Evolutionary conservation across 2,797 vertebrate genomes (phyloP).

Genomic region (Acestrorhynchus altus): DNA sequence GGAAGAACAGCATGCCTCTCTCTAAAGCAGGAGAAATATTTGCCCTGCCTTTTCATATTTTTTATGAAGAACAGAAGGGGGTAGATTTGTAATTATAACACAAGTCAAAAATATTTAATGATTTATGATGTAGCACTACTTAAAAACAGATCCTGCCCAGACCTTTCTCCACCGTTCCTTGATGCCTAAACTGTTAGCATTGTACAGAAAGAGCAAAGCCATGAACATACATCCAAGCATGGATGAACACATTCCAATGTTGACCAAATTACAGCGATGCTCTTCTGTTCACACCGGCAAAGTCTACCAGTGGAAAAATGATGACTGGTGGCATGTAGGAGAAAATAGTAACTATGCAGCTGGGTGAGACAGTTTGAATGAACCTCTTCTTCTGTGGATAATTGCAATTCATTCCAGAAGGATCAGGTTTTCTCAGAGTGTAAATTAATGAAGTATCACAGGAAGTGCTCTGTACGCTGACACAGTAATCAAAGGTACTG

Average conservation of each 20-base stretch:
- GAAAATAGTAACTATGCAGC: not conserved
- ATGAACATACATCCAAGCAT: not conserved
- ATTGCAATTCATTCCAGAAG: not conserved
- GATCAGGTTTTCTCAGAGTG: slow-evolving; percentile 5
- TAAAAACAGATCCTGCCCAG: not conserved
- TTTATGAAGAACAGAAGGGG: too few species aligned
- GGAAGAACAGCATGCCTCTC: too few species aligned
- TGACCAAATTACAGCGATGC: not conserved
- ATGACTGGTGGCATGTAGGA: not conserved
- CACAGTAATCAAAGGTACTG: not conserved
- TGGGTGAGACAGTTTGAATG: not conserved
- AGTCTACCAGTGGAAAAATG: not conserved
- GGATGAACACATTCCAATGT: not conserved
- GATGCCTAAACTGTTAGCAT: not conserved
- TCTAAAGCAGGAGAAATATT: too few species aligned
- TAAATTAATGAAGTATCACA: not conserved
- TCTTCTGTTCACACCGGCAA: not conserved
- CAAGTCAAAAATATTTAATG: too few species aligned
- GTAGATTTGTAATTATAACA: too few species aligned
- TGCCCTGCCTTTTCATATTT: too few species aligned
- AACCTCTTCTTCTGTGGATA: slow-evolving; percentile 1
- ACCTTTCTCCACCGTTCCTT: not conserved
- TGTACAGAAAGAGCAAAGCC: not conserved
- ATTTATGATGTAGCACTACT: too few species aligned
- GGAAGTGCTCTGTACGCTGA: not conserved